Percentiles rank a stretch among this genome's conserved stretches.
These are phyloP conservation scores for Pseudomyrmex concolor DNA, from an alignment of 1,140 invertebrate species.

Conservation along the genomic window DNA sequence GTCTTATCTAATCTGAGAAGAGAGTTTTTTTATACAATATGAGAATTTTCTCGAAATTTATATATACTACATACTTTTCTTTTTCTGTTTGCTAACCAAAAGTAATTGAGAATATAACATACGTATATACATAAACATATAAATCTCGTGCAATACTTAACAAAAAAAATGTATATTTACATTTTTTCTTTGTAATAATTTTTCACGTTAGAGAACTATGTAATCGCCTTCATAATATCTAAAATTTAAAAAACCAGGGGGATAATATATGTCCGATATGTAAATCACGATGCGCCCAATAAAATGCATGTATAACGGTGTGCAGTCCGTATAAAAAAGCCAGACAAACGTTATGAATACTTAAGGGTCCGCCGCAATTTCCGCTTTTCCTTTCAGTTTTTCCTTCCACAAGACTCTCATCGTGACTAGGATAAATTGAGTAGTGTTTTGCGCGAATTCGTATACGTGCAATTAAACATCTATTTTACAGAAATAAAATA, in stretches of 20 bases:
- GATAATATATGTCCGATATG: slow-evolving; percentile 23
- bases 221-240: slow-evolving; percentile 16
- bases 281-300: slow-evolving; percentile 45
- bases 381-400: slow-evolving; percentile 47
- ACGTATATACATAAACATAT: neutral
- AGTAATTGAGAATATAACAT: too few species aligned
- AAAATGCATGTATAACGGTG: slow-evolving; percentile 26
- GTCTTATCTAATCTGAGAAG: neutral
- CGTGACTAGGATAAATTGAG: slow-evolving; percentile 56
- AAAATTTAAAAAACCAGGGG: slow-evolving; percentile 13
- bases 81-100: neutral
- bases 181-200: neutral
- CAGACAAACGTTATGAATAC: slow-evolving; percentile 51
- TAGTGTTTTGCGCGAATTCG: slow-evolving; percentile 51
- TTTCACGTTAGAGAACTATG: neutral
- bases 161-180: neutral
- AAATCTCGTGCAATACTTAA: neutral
- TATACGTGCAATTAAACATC: slow-evolving; percentile 35
- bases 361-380: slow-evolving; percentile 53
- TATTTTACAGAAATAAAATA: neutral
- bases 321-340: slow-evolving; percentile 27
- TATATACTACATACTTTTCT: too few species aligned
- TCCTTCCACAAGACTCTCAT: slow-evolving; percentile 1
- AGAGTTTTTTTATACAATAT: slow-evolving; percentile 12
- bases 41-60: too few species aligned